phyloP scores from a whole-genome alignment of 2,888 invertebrate species.

The Dryobota labecula region DNA sequence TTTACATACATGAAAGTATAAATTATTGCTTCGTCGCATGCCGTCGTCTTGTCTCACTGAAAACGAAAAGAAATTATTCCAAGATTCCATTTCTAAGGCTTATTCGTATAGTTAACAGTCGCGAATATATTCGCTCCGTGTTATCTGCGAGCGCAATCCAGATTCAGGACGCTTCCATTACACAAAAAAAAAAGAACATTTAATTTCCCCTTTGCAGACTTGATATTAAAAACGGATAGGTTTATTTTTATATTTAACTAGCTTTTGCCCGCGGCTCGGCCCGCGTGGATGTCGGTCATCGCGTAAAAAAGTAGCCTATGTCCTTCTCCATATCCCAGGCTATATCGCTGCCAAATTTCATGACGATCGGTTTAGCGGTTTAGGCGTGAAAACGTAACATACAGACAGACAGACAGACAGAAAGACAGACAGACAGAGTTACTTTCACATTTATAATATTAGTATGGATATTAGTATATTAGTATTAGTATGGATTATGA shows the following conservation, averaged over 20 bases:
- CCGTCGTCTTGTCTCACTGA: constrained; percentile 10
- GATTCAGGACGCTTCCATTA: constrained; percentile 23
- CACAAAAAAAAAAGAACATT: constrained; percentile 30
- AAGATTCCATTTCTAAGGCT: constrained; percentile 25
- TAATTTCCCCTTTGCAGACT: constrained; percentile 31
- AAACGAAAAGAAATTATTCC: constrained; percentile 18
- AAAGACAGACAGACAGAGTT: too few relatives aligned
- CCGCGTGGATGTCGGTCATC: too few relatives aligned
- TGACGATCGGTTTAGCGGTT: too few relatives aligned
- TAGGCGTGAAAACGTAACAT: too few relatives aligned
- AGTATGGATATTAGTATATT: too few relatives aligned
- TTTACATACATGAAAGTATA: background rate
- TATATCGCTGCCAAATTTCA: too few relatives aligned
- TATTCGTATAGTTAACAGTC: constrained; percentile 30
- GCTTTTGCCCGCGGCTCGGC: too few relatives aligned
- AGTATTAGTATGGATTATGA: too few relatives aligned
- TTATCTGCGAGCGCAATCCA: constrained; percentile 37
- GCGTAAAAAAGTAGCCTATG: too few relatives aligned
- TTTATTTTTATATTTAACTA: constrained; percentile 4
- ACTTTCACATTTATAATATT: too few relatives aligned
- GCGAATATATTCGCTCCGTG: constrained; percentile 14
- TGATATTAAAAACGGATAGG: constrained; percentile 35
- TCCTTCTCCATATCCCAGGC: too few relatives aligned
- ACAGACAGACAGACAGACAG: too few relatives aligned
- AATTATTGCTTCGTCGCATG: background rate